Base-by-base conservation (phyloP, 2,113 vertebrate genomes). In the Artemisiospiza belli region DNA sequence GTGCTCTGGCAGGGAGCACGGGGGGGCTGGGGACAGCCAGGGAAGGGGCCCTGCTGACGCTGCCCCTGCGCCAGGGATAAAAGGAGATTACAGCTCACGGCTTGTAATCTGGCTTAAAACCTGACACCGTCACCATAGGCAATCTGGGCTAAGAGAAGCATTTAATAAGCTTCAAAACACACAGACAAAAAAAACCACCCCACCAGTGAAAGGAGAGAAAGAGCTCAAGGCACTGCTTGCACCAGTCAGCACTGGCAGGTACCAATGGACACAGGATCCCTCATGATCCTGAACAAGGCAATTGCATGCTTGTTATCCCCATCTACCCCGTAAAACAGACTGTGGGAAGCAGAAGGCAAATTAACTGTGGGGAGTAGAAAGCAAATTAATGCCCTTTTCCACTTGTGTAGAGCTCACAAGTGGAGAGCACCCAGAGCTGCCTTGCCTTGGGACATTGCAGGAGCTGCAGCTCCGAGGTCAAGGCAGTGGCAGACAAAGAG, bases 81-180 rank as follows among this genome's bases (percentile, higher is more conserved):
- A 94, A 92, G 55, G 75, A 90, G 94, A 96, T 97, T 94, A 95
- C 2, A 27, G 94, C 92, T 91, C 79, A 81, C 6, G 6, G 68
- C 4, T 94, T 93, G 92, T 92, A 93, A 94, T 95, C 95, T 92
- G 92, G 22, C 46, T 95, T 93, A 92, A 95, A 96, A 90, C 68
- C 93, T 80, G 91, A 92, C 93, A 93, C 96, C 61, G 27, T 92
- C 90, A 90, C 79, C 6, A 0, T 3, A 78, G 89, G 87, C 92
- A 83, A 92, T 92, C 90, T 67, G 80, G 92, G 69, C 87, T 89
- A 82, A 91, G 66, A 94, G 89, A 84, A 95, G 80, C 67, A 62
- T 93, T 96, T 96, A 95, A 96, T 94, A 87, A 90, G 94, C 89
- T 90, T 90, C 64, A 72, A 84, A 94, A 68, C 31, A 83, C 28